Evolutionary conservation across 1,140 invertebrate genomes (phyloP), one percentile per base, ranked within the genome.

Genomic region (Apis cerana): DNA sequence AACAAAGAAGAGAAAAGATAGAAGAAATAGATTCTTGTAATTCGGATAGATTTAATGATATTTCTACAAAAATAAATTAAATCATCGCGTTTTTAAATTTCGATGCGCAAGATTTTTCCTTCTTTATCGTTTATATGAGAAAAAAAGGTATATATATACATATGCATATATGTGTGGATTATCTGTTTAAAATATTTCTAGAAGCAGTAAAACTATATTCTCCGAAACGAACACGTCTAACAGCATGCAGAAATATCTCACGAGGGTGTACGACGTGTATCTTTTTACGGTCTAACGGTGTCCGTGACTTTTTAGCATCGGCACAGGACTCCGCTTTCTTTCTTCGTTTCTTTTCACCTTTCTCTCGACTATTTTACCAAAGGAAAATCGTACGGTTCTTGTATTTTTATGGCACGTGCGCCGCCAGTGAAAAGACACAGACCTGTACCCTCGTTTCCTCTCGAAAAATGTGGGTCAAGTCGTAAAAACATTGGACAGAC

Each of bases 401-500:
- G 77, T 71, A 85, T 83, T 87, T 85, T 85, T 87, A 85, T 87
- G 84, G 68, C 33, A 77, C 74, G 43, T 23, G 50, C 59, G 61
- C n/a, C 64, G 12, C 4, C n/a, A n/a, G 43, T 17, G 43, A 61
- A 67, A 43, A 72, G 59, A 33, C 11, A 17, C 62, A 70, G 72
- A 69, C 67, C 75, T 77, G 43, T 58, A 75, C 64, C 80, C n/a
- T 82, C 48, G 43, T 82, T 70, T 43, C 50, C n/a, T 21, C 52
- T 52, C 56, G 8, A 54, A 74, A 87, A 77, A 88, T 85, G 27
- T 88, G 77, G 81, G 86, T 88, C 86, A 85, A 74, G 86, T 56
- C 84, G 74, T 86, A 83, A 86, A 84, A 67, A 70, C 19, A 48
- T 59, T 75, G 48, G 33, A 21, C 43, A 12, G 15, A n/a, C 75